Conservation (phyloP, 2,888 invertebrate genomes). For the Hirtodrosophila alboralis region DNA sequence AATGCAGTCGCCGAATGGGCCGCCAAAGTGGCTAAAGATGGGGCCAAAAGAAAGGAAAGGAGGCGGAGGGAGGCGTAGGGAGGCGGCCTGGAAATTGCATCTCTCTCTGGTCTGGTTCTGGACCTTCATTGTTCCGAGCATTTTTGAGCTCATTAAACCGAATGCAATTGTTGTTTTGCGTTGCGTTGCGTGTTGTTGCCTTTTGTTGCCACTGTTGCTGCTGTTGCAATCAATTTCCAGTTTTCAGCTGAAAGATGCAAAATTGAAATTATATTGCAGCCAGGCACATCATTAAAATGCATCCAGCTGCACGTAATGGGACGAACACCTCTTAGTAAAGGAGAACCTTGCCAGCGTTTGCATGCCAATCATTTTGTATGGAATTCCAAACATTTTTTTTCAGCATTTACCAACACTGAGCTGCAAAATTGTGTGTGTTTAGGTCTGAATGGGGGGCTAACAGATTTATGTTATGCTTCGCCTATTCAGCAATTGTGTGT, state of each 20-base stretch:
- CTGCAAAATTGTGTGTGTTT: slow-evolving; percentile 8
- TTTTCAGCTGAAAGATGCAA: slow-evolving; percentile 71
- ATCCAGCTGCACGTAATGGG: slow-evolving; percentile 62
- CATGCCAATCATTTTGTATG: slow-evolving; percentile 43
- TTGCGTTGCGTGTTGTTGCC: slow-evolving; percentile 55
- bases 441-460: slow-evolving; percentile 1
- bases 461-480: slow-evolving; percentile 50
- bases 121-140: slow-evolving; percentile 69
- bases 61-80: background rate
- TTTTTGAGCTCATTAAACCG: slow-evolving; percentile 76
- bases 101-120: slow-evolving; percentile 30
- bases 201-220: slow-evolving; percentile 19
- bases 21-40: slow-evolving; percentile 20
- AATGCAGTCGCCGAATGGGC: slow-evolving; percentile 27
- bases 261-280: slow-evolving; percentile 70
- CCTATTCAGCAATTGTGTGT: slow-evolving; percentile 41
- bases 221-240: slow-evolving; percentile 71
- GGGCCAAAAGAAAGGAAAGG: background rate
- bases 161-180: slow-evolving; percentile 62
- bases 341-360: slow-evolving; percentile 23
- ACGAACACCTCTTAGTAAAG: slow-evolving; percentile 57
- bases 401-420: slow-evolving; percentile 40
- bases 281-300: slow-evolving; percentile 73
- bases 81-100: slow-evolving; percentile 48
- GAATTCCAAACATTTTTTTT: slow-evolving; percentile 54